Conservation (phyloP, 1,140 invertebrate species). For the Mizuhopecten yessoensis region DNA sequence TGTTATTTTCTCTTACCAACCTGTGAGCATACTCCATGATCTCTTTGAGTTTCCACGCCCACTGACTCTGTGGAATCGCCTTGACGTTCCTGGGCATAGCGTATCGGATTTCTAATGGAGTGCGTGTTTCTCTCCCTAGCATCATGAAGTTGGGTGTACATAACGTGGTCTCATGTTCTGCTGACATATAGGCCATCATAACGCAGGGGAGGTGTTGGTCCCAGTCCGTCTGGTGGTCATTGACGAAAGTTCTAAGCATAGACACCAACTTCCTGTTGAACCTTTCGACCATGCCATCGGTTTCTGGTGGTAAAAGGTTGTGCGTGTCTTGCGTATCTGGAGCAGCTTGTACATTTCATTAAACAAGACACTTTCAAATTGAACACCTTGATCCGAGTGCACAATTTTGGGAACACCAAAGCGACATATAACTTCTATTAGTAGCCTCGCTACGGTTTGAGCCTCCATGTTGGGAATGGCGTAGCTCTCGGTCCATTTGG, state of each 20-base stretch:
- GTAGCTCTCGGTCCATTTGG: slow-evolving; percentile 67
- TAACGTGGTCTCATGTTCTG: slow-evolving; percentile 43
- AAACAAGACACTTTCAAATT: slow-evolving; percentile 60
- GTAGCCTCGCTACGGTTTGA: slow-evolving; percentile 73
- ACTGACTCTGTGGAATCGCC: not conserved
- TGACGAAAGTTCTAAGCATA: slow-evolving; percentile 47
- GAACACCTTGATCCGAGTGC: slow-evolving; percentile 77
- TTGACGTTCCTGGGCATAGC: not conserved
- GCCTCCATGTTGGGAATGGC: slow-evolving; percentile 67
- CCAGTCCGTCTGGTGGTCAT: slow-evolving; percentile 46
- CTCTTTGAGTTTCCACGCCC: slow-evolving; percentile 51
- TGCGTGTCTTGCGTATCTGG: slow-evolving; percentile 54
- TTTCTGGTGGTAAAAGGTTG: slow-evolving; percentile 60
- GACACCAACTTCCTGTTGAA: slow-evolving; percentile 55
- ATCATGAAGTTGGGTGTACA: slow-evolving; percentile 55
- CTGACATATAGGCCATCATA: slow-evolving; percentile 55
- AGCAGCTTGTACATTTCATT: slow-evolving; percentile 56
- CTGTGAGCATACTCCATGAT: slow-evolving; percentile 40
- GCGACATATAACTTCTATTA: slow-evolving; percentile 76
- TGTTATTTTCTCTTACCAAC: slow-evolving; percentile 40
- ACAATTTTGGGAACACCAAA: slow-evolving; percentile 80
- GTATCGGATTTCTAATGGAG: slow-evolving; percentile 45
- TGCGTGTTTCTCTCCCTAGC: slow-evolving; percentile 57
- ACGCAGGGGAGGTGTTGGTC: slow-evolving; percentile 52
- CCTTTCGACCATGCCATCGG: slow-evolving; percentile 62